phyloP scores from a whole-genome alignment of 2,797 vertebrate species.

The Psittacula echo region DNA sequence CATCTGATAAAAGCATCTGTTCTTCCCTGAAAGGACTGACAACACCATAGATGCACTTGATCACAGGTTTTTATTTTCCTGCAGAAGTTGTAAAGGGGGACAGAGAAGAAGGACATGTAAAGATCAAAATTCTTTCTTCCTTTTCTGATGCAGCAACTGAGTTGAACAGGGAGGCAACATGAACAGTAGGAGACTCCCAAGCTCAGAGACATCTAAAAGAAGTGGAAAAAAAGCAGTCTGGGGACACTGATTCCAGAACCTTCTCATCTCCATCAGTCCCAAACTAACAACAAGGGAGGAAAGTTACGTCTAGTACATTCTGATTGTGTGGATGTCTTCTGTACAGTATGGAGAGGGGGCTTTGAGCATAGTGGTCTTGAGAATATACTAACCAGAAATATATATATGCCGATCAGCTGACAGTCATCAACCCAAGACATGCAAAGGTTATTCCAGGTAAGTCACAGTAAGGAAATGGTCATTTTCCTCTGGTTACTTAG shows the following conservation, averaged over 20 bases:
- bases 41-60: background rate
- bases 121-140: conserved; percentile 26
- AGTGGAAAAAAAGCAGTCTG: background rate
- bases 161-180: background rate
- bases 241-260: background rate
- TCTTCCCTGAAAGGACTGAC: background rate
- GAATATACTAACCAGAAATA: background rate
- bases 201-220: background rate
- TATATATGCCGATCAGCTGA: background rate
- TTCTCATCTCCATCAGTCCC: background rate
- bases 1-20: background rate
- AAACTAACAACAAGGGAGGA: background rate
- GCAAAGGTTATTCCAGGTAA: conserved; percentile 52
- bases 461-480: conserved; percentile 31
- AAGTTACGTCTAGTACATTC: background rate
- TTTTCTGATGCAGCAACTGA: background rate
- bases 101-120: background rate
- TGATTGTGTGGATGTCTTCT: background rate
- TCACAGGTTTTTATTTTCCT: background rate
- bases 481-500: conserved; percentile 53
- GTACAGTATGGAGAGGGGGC: no score
- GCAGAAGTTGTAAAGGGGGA: background rate
- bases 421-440: background rate
- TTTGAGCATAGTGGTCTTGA: background rate
- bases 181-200: background rate